Evolutionary conservation across 2,797 vertebrate genomes (phyloP).

Genomic region (Rousettus madagascariensis): DNA sequence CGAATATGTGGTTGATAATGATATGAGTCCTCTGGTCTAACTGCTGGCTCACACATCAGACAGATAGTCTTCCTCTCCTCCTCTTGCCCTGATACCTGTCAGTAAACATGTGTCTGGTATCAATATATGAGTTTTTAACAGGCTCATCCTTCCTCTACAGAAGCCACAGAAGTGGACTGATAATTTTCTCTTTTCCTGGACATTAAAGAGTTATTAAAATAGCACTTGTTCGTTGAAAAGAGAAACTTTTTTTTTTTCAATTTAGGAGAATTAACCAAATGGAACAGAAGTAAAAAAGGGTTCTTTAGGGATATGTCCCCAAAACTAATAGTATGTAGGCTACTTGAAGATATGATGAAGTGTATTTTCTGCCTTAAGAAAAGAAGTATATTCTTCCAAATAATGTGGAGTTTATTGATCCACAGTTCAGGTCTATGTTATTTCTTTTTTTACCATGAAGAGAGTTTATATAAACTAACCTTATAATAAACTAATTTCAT

Average conservation of each 20-base stretch:
- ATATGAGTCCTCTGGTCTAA: background rate
- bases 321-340: background rate
- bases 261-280: background rate
- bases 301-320: background rate
- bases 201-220: background rate
- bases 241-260: background rate
- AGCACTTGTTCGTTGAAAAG: background rate
- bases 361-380: constrained; percentile 81
- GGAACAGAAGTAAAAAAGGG: background rate
- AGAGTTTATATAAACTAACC: constrained; percentile 67
- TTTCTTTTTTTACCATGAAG: constrained; percentile 63
- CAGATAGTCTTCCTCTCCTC: fast-evolving
- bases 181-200: background rate
- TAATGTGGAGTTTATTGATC: constrained; percentile 69
- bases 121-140: background rate
- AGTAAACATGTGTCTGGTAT: background rate
- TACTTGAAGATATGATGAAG: constrained; percentile 63
- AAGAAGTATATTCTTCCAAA: constrained; percentile 78
- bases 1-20: background rate
- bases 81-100: no score
- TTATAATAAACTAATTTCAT: constrained; percentile 60
- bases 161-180: background rate
- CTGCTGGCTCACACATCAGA: background rate
- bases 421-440: constrained; percentile 65
- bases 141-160: background rate